Base-by-base conservation (phyloP, 2,113 vertebrate species). In the Speoplatyrhinus poulsoni region DNA sequence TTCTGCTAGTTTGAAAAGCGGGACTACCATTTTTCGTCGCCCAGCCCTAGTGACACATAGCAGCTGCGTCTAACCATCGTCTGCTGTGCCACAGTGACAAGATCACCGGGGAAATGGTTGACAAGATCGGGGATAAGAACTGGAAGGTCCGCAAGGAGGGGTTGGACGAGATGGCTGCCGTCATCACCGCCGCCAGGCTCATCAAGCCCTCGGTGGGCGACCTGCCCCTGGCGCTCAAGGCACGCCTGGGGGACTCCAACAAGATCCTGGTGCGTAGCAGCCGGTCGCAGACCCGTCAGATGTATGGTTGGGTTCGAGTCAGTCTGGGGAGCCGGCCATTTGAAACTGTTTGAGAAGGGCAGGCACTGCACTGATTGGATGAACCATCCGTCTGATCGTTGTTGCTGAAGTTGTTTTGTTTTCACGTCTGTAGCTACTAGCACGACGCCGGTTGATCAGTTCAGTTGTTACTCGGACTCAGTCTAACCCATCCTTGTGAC, bases 71-170 rank as follows among this genome's bases (percentile, higher is more conserved):
- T 60, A 46, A 13, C 2, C 41, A 8, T 3, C 47, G 7, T 62
- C 41, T 32, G 26, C 62, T 73, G 19, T 77, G 10, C 58, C 81
- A 61, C 72, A 96, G 95, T 85, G 95, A 95, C 81, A 96, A 96
- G 87, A 94, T 96, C 68, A 94, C 94, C 36, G 90, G 88, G 9
- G 95, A 96, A 9, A 85, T 96, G 59, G 92, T 96, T 60, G 86
- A 90, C 33, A 96, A 96, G 84, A 95, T 96, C 67, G 86, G 91
- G 13, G 95, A 96, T 77, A 96, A 96, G 84, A 96, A 96, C 84
- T 96, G 95, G 95, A 96, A 96, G 86, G 93, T 96, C 69, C 91
- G 95, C 64, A 96, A 96, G 82, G 95, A 96, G 85, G 95, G 95
- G 16, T 83, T 96, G 48, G 95, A 96, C 86, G 95, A 96, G 92